phyloP scores from a whole-genome alignment of 2,888 invertebrate species.

The Megamerina dolium region DNA sequence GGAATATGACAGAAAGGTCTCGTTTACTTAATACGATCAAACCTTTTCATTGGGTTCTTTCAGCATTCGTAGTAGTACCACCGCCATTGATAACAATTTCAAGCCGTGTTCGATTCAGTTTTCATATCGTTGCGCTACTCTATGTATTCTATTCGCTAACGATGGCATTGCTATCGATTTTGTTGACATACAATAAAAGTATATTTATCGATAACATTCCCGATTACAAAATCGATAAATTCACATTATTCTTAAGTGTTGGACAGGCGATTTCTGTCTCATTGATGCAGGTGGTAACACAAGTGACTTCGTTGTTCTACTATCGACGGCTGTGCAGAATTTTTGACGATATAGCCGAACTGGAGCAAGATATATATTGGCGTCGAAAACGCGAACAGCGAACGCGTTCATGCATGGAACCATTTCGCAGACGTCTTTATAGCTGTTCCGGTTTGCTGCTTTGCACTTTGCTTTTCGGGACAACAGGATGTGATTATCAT shows the following conservation, averaged over 20 bases:
- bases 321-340: constrained; percentile 18
- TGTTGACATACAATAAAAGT: constrained; percentile 24
- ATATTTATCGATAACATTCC: constrained; percentile 15
- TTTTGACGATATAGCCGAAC: constrained; percentile 20
- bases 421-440: constrained; percentile 16
- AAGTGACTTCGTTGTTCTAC: constrained; percentile 18
- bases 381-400: constrained; percentile 5
- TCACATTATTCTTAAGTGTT: constrained; percentile 25
- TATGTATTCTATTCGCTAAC: background rate
- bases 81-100: constrained; percentile 18
- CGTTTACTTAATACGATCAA: constrained; percentile 8
- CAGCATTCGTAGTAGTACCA: constrained; percentile 15
- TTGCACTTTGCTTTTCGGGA: background rate
- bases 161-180: constrained; percentile 13
- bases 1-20: no score
- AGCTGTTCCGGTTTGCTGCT: constrained; percentile 19
- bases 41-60: constrained; percentile 20
- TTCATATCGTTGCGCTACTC: no score
- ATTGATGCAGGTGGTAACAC: constrained; percentile 16
- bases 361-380: constrained; percentile 28
- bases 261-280: constrained; percentile 19
- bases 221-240: constrained; percentile 21
- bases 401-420: no score
- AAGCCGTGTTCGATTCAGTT: no score
- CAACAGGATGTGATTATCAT: no score